These are phyloP conservation scores for Neuroscelio doddi DNA, from an alignment of 2,888 invertebrate species.

Conservation along the genomic window DNA sequence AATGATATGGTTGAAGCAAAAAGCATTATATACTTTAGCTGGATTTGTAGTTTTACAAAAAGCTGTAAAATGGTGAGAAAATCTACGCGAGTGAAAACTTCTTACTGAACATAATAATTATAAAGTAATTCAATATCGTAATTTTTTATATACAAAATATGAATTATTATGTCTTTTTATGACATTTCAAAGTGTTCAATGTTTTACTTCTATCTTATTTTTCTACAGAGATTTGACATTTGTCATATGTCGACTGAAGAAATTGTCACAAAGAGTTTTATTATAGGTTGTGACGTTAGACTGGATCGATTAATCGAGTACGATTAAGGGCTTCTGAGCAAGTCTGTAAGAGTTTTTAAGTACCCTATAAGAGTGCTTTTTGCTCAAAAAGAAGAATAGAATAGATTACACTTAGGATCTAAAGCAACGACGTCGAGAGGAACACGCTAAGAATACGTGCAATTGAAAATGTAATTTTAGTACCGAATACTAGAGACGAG, in stretches of 20 bases:
- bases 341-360: constrained; percentile 34
- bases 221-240: constrained; percentile 3
- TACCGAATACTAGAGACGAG: neutral
- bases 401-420: constrained; percentile 28
- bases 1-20: constrained; percentile 13
- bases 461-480: constrained; percentile 26
- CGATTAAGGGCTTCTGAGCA: constrained; percentile 30
- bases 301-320: constrained; percentile 39
- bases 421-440: constrained; percentile 29
- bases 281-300: constrained; percentile 23
- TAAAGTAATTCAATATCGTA: too few species aligned
- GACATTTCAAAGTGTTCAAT: neutral
- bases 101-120: too few species aligned
- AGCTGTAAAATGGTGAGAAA: constrained; percentile 1
- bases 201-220: neutral
- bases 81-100: neutral
- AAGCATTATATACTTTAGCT: neutral
- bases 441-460: constrained; percentile 24
- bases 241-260: constrained; percentile 9
- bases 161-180: neutral
- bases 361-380: constrained; percentile 18
- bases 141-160: too few species aligned
- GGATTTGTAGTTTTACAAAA: constrained; percentile 15
- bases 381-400: constrained; percentile 35
- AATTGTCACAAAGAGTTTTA: constrained; percentile 26